Evolutionary conservation across 2,888 invertebrate species (phyloP).

Genomic region (Gymnosoma rotundatum): DNA sequence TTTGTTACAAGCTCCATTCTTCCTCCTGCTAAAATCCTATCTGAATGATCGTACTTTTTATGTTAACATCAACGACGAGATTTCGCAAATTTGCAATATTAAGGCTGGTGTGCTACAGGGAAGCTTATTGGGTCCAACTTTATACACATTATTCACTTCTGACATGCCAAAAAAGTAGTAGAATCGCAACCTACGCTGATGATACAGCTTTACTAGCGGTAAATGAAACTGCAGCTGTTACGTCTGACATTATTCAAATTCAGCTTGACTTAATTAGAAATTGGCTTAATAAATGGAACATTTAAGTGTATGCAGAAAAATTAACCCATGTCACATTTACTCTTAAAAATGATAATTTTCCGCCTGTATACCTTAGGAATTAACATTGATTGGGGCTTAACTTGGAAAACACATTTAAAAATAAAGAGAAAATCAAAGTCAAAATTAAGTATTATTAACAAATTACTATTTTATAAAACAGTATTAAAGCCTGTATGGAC

Average conservation of each 20-base stretch:
- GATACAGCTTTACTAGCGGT: too few relatives aligned
- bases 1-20: background rate
- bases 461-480: too few relatives aligned
- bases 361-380: background rate
- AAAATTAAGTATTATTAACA: too few relatives aligned
- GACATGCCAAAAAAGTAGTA: background rate
- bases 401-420: background rate
- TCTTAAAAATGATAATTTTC: background rate
- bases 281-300: background rate
- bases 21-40: background rate
- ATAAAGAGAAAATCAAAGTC: background rate
- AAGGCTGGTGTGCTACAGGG: too few relatives aligned
- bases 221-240: background rate
- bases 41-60: background rate
- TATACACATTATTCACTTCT: background rate
- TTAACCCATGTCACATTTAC: background rate
- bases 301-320: background rate
- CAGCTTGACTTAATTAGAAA: background rate
- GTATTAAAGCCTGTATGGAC: too few relatives aligned
- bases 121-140: background rate
- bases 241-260: background rate
- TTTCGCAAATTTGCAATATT: too few relatives aligned
- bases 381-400: background rate
- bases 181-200: too few relatives aligned
- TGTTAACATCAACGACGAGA: background rate